Evolutionary conservation across 2,113 vertebrate genomes (phyloP).

Genomic region (Semicossyphus pulcher): DNA sequence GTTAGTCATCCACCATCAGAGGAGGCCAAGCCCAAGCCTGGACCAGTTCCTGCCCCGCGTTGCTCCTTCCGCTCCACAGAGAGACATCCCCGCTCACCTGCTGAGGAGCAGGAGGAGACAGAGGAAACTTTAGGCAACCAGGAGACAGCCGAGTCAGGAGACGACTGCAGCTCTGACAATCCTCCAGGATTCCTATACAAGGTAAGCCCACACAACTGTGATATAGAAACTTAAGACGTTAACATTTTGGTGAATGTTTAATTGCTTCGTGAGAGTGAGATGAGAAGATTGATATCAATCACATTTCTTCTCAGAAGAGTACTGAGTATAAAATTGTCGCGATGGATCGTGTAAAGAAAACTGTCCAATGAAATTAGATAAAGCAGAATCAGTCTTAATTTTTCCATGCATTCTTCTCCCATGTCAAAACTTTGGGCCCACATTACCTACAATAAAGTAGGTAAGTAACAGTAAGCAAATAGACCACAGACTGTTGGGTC

Average conservation of each 20-base stretch:
- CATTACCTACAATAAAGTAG: too few species aligned
- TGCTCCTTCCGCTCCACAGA: slow-evolving; percentile 56
- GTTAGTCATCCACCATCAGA: background rate
- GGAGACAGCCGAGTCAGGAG: background rate
- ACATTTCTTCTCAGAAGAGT: background rate
- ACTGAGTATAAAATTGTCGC: too few species aligned
- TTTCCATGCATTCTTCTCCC: too few species aligned
- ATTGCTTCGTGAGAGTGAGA: background rate
- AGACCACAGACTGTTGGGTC: too few species aligned
- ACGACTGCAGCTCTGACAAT: slow-evolving; percentile 33
- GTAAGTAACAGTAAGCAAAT: too few species aligned
- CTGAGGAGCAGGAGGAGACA: slow-evolving; percentile 2
- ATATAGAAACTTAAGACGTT: background rate
- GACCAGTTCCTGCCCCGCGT: slow-evolving; percentile 72
- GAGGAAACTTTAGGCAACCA: slow-evolving; percentile 4
- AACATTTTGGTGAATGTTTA: slow-evolving; percentile 2
- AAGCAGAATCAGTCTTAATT: too few species aligned
- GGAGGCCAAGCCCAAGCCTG: slow-evolving; percentile 26
- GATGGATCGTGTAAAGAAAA: too few species aligned
- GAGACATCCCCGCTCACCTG: background rate
- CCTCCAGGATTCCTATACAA: slow-evolving; percentile 75
- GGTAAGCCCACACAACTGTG: slow-evolving; percentile 50
- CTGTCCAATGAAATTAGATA: too few species aligned
- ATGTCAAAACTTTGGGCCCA: too few species aligned
- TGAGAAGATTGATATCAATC: background rate